A percentile compares a stretch with the other conserved stretches of the same genome.
These are phyloP conservation scores for Andrena fulva DNA, from an alignment of 2,888 invertebrate genomes.

Conservation along the genomic window DNA sequence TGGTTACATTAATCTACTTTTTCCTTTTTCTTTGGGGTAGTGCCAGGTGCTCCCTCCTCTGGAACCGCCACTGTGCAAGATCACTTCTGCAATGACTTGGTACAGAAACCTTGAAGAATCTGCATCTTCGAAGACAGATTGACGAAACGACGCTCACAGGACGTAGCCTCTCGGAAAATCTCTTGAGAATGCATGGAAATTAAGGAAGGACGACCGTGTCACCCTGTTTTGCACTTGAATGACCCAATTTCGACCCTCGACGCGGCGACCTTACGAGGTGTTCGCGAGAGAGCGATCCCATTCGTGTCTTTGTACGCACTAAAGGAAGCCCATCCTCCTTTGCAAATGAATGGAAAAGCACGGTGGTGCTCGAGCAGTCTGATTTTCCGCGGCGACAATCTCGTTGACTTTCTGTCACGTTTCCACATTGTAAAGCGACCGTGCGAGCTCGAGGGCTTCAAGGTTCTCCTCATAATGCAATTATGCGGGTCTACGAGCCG, in stretches of 20 bases:
- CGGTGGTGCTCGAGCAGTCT: constrained; percentile 20
- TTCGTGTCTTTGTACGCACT: constrained; percentile 13
- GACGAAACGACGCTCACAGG: neutral
- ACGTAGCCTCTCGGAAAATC: constrained; percentile 34
- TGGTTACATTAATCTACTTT: no score
- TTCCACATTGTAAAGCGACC: constrained; percentile 60
- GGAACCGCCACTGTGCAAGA: no score
- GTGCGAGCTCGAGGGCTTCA: constrained; percentile 30
- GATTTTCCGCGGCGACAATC: constrained; percentile 72
- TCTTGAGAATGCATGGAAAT: constrained; percentile 18
- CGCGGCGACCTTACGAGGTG: constrained; percentile 30
- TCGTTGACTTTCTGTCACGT: constrained; percentile 75
- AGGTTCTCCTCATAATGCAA: constrained; percentile 64
- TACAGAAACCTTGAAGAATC: neutral
- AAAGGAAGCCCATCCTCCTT: constrained; percentile 54
- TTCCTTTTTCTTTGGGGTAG: no score
- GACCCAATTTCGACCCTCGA: constrained; percentile 68
- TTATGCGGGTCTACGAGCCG: constrained; percentile 64
- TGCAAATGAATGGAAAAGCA: constrained; percentile 74
- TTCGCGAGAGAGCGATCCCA: constrained; percentile 51
- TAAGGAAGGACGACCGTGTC: constrained; percentile 20
- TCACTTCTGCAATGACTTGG: no score
- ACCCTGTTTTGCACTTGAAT: constrained; percentile 77
- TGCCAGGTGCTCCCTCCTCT: no score
- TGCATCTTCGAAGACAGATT: neutral